Conservation (phyloP, 1,140 invertebrate genomes). For the Habropoda laboriosa region DNA sequence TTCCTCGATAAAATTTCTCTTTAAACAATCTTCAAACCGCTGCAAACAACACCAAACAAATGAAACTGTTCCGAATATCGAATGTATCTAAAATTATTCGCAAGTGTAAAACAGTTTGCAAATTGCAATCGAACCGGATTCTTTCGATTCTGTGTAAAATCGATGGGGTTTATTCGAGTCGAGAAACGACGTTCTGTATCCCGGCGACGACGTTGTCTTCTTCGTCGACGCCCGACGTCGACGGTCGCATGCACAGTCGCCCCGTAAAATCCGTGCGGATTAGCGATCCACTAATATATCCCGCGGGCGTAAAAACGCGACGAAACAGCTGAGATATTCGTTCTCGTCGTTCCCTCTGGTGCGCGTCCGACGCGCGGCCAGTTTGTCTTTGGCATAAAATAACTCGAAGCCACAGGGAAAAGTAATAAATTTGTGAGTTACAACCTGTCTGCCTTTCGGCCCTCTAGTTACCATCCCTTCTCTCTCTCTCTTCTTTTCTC, state of each 20-base stretch:
- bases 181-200: background rate
- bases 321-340: constrained; percentile 78
- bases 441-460: constrained; percentile 50
- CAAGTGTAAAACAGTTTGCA: no score
- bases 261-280: constrained; percentile 78
- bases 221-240: constrained; percentile 27
- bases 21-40: no score
- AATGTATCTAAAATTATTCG: no score
- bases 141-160: constrained; percentile 2
- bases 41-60: no score
- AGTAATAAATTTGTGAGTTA: constrained; percentile 77
- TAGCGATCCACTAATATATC: constrained; percentile 79
- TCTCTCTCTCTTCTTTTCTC: background rate
- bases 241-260: constrained; percentile 64
- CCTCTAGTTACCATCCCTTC: constrained; percentile 42
- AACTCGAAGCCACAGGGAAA: constrained; percentile 67
- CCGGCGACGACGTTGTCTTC: background rate
- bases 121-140: background rate
- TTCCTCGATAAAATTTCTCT: no score
- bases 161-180: constrained; percentile 29
- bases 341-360: constrained; percentile 54
- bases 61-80: no score
- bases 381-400: constrained; percentile 76
- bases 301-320: constrained; percentile 75
- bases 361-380: constrained; percentile 28